Percentiles rank a stretch among this genome's conserved stretches.
phyloP scores from a whole-genome alignment of 2,888 invertebrate genomes.

The Cephus runcator region DNA sequence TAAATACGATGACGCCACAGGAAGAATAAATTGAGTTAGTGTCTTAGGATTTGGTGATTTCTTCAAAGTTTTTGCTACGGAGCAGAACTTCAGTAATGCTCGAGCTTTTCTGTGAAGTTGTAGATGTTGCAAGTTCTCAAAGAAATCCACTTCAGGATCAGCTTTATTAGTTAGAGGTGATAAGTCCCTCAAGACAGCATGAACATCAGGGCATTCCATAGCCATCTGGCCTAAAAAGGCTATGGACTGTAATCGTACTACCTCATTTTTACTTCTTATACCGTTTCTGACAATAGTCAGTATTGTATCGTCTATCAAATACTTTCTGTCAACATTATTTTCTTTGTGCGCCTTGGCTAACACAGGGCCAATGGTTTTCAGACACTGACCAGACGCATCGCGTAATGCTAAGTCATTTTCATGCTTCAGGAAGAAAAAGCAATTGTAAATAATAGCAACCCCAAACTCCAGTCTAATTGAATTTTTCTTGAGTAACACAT shows the following conservation, averaged over 20 bases:
- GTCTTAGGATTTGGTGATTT: slow-evolving; percentile 76
- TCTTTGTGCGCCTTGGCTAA: slow-evolving; percentile 71
- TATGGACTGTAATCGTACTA: slow-evolving; percentile 82
- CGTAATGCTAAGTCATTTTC: slow-evolving; percentile 87
- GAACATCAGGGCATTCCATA: slow-evolving; percentile 76
- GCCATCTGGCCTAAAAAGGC: slow-evolving; percentile 81
- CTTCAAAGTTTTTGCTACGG: slow-evolving; percentile 71
- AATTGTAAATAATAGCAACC: slow-evolving; percentile 82
- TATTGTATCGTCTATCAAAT: slow-evolving; percentile 79
- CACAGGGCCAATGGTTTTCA: slow-evolving; percentile 76
- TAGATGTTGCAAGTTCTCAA: slow-evolving; percentile 90
- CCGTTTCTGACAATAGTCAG: slow-evolving; percentile 78
- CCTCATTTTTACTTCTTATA: slow-evolving; percentile 77
- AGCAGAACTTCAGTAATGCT: slow-evolving; percentile 82
- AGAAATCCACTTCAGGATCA: slow-evolving; percentile 92
- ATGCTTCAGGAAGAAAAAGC: slow-evolving; percentile 79
- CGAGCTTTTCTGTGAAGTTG: slow-evolving; percentile 87
- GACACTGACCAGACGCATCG: slow-evolving; percentile 80
- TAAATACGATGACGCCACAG: slow-evolving; percentile 83
- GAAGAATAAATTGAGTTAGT: slow-evolving; percentile 86
- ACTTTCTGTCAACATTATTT: slow-evolving; percentile 70
- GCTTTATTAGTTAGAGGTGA: slow-evolving; percentile 74
- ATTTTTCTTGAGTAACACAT: slow-evolving; percentile 66
- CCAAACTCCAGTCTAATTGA: slow-evolving; percentile 71
- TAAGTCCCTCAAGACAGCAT: slow-evolving; percentile 79